Conservation (phyloP, 2,113 vertebrate genomes). For the Leptosomus discolor region DNA sequence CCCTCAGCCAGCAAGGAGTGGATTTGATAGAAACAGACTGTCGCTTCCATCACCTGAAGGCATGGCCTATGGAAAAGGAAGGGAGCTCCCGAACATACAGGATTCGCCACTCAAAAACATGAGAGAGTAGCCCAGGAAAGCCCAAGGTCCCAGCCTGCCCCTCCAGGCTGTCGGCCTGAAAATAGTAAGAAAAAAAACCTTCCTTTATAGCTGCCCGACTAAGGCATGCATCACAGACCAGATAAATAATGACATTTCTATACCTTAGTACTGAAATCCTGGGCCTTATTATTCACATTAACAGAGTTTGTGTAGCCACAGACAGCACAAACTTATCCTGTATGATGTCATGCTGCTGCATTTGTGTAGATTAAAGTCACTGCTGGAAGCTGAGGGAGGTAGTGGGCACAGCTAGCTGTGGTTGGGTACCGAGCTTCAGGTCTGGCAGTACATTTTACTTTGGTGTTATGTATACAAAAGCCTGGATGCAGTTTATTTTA, state of each 20-base stretch:
- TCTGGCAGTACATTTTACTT: not conserved
- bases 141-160: not conserved
- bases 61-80: not conserved
- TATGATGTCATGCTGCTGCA: not conserved
- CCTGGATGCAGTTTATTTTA: not conserved
- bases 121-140: not conserved
- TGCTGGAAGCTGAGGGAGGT: not conserved
- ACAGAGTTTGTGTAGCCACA: accelerated
- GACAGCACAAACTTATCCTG: not conserved
- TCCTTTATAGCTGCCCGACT: not conserved
- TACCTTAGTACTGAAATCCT: not conserved
- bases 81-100: not conserved
- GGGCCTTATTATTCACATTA: not conserved
- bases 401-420: not conserved
- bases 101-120: not conserved
- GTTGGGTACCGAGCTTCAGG: not conserved
- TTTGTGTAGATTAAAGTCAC: not conserved
- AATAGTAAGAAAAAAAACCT: not conserved
- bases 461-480: not conserved
- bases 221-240: not conserved
- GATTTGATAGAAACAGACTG: not conserved
- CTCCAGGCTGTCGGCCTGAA: not conserved
- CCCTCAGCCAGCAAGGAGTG: not conserved
- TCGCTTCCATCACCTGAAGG: not conserved
- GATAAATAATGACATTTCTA: accelerated